These are phyloP conservation scores for Stenodera caucasica DNA, from an alignment of 2,888 invertebrate genomes.

Conservation along the genomic window DNA sequence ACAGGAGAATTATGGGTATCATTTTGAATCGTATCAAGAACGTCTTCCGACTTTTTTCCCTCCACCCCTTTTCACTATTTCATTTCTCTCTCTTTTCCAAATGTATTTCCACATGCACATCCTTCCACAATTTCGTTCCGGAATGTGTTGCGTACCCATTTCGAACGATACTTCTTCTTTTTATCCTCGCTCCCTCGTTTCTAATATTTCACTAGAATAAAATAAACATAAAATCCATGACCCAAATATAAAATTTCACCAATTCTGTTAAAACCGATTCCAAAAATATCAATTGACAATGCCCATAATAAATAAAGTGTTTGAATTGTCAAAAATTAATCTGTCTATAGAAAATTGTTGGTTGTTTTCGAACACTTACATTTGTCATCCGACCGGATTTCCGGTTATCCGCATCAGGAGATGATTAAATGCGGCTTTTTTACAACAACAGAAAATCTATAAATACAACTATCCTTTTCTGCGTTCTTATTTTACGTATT, in stretches of 20 bases:
- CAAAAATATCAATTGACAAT: too few relatives aligned
- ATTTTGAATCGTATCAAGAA: background rate
- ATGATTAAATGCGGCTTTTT: conserved; percentile 26
- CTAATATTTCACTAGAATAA: conserved; percentile 12
- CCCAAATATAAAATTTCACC: conserved; percentile 23
- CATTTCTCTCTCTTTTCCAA: background rate
- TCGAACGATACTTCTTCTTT: background rate
- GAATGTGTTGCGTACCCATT: background rate
- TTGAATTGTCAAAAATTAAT: conserved; percentile 22
- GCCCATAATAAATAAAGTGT: too few relatives aligned
- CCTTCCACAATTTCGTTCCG: background rate
- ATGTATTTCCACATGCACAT: background rate
- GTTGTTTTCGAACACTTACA: conserved; percentile 6
- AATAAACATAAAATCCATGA: conserved; percentile 23
- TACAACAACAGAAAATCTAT: conserved; percentile 17
- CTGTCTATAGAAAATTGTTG: conserved; percentile 9
- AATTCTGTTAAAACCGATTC: too few relatives aligned
- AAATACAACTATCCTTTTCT: background rate
- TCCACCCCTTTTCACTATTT: background rate
- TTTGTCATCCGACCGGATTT: conserved; percentile 10
- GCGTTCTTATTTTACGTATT: too few relatives aligned
- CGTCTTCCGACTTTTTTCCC: background rate
- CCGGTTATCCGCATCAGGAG: conserved; percentile 14
- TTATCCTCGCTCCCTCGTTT: too few relatives aligned
- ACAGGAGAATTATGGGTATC: background rate